Percentiles rank a stretch among this genome's conserved stretches.
Evolutionary conservation across 1,140 invertebrate species (phyloP).

Genomic region (Calliphora vicina): DNA sequence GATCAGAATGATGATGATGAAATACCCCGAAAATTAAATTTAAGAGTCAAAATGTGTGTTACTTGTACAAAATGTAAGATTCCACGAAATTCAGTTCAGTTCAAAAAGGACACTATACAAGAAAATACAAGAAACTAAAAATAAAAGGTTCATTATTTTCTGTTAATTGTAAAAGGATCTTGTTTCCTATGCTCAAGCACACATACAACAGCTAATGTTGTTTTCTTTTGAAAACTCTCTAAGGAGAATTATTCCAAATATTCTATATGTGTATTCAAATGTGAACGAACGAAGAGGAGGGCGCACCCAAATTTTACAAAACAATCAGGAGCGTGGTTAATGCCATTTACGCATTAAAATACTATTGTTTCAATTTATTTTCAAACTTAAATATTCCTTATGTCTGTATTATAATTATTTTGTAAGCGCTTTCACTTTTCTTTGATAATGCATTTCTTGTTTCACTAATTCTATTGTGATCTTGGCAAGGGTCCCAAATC

Average conservation of each 20-base stretch:
- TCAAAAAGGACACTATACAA: not conserved
- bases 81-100: conserved; percentile 14
- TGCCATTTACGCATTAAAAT: conserved; percentile 24
- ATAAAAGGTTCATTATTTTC: not conserved
- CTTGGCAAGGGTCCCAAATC: not conserved
- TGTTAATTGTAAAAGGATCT: conserved; percentile 16
- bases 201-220: not conserved
- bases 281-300: conserved; percentile 1
- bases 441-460: not conserved
- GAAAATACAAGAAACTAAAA: not conserved
- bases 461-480: not conserved
- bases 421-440: not conserved
- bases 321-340: conserved; percentile 29
- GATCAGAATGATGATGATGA: conserved; percentile 9
- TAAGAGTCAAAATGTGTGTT: conserved; percentile 21
- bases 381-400: not conserved
- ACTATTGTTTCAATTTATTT: conserved; percentile 6
- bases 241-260: not conserved
- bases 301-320: conserved; percentile 17
- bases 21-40: conserved; percentile 31
- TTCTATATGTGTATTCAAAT: no score
- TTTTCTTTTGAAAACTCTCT: not conserved
- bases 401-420: not conserved
- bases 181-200: not conserved
- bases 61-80: conserved; percentile 8